Conservation (phyloP, 2,113 vertebrate species). For the Climacteris rufus region DNA sequence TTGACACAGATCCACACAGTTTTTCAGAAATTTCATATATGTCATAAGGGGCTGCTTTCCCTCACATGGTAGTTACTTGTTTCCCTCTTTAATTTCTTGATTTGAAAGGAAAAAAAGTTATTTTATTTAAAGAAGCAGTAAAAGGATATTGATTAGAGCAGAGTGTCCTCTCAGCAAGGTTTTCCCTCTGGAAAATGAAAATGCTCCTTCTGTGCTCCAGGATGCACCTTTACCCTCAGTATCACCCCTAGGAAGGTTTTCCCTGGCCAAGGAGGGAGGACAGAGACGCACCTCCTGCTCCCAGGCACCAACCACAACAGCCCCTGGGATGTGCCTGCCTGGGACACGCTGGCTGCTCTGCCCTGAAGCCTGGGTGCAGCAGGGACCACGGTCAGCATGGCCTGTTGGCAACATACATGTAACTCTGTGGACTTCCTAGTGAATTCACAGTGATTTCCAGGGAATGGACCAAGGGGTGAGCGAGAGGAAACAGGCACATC, state of each 20-base stretch:
- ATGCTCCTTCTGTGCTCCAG: background rate
- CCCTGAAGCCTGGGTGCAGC: background rate
- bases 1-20: background rate
- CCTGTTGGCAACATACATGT: background rate
- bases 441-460: background rate
- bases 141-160: background rate
- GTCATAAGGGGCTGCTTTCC: background rate
- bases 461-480: background rate
- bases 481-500: background rate
- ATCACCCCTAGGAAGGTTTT: background rate
- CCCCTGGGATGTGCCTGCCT: rapidly evolving
- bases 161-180: background rate
- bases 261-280: background rate
- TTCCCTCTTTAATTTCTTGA: background rate
- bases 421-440: background rate
- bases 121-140: background rate
- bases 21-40: background rate
- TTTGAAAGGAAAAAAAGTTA: background rate
- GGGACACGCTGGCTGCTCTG: background rate
- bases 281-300: background rate
- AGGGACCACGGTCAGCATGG: rapidly evolving
- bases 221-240: background rate
- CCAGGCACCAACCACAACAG: background rate
- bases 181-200: background rate
- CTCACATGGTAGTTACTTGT: background rate